Evolutionary conservation across 2,888 invertebrate genomes (phyloP).

Genomic region (Gerris lacustris): DNA sequence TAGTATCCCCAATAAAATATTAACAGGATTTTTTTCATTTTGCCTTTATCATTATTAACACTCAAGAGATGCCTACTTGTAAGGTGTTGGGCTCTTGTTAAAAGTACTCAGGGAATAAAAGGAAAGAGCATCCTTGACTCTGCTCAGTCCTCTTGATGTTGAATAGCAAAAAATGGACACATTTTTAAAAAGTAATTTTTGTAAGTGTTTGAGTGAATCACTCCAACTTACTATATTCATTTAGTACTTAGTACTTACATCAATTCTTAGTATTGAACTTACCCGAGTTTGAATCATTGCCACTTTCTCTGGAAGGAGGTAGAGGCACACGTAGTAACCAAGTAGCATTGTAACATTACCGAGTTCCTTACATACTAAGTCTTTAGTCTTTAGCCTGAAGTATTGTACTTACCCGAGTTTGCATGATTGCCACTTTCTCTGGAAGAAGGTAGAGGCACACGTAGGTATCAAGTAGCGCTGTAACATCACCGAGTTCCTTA

Average conservation of each 20-base stretch:
- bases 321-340: constrained; percentile 64
- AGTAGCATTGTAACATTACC: constrained; percentile 41
- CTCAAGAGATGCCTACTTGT: no score
- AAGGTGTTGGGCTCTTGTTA: no score
- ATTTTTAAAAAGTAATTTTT: no score
- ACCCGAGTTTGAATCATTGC: constrained; percentile 55
- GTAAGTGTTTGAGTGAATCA: no score
- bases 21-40: background rate
- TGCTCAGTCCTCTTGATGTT: no score
- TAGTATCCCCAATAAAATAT: background rate
- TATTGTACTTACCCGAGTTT: constrained; percentile 44
- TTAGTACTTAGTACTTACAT: no score
- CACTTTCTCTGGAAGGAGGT: constrained; percentile 56
- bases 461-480: constrained; percentile 51
- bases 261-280: constrained; percentile 20
- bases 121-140: no score
- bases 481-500: constrained; percentile 44
- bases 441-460: constrained; percentile 63
- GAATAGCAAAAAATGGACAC: no score
- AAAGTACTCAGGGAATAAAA: no score
- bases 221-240: no score
- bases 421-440: constrained; percentile 53
- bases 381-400: constrained; percentile 62
- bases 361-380: constrained; percentile 50
- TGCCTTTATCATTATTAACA: background rate